A percentile compares a stretch with the other conserved stretches of the same genome.
These are phyloP conservation scores for Botrylloides violaceus DNA, from an alignment of 23 tunicate species.

Conservation along the genomic window DNA sequence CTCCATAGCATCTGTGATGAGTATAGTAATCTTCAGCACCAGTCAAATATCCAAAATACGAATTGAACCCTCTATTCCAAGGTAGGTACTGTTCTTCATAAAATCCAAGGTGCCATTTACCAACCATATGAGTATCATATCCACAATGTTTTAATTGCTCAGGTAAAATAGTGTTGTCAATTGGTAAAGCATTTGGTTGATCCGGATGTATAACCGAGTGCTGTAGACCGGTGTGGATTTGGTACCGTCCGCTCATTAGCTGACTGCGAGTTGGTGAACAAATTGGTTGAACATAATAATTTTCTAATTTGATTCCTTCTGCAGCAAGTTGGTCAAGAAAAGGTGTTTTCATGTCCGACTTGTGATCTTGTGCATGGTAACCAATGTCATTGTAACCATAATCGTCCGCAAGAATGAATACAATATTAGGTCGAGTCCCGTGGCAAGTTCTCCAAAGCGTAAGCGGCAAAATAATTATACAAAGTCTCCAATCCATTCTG, in stretches of 20 bases:
- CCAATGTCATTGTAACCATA: conserved; percentile 91
- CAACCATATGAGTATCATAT: conserved; percentile 70
- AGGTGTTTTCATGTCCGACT: conserved; percentile 67
- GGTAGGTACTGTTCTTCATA: conserved; percentile 44
- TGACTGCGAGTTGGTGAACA: conserved; percentile 82
- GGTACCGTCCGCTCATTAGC: conserved; percentile 81
- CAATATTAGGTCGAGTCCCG: conserved; percentile 10
- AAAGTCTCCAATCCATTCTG: too few relatives aligned
- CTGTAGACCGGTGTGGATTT: conserved; percentile 87
- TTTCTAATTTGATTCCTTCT: conserved; percentile 57
- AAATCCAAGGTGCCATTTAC: conserved; percentile 92
- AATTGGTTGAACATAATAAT: conserved; percentile 87
- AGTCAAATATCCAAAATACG: conserved; percentile 66
- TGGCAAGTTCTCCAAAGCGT: too few relatives aligned
- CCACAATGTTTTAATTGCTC: conserved; percentile 71
- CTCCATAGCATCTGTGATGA: conserved; percentile 22
- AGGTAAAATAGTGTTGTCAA: conserved; percentile 53
- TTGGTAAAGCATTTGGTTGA: conserved; percentile 66
- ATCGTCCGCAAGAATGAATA: conserved; percentile 42
- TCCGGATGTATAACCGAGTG: conserved; percentile 46
- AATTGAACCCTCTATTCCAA: conserved; percentile 74
- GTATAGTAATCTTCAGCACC: conserved; percentile 86
- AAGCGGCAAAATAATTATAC: too few relatives aligned
- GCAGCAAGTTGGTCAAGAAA: conserved; percentile 54
- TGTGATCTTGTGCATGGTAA: conserved; percentile 50